These are phyloP conservation scores for Boleophthalmus pectinirostris DNA, from an alignment of 2,113 vertebrate genomes.

Conservation along the genomic window DNA sequence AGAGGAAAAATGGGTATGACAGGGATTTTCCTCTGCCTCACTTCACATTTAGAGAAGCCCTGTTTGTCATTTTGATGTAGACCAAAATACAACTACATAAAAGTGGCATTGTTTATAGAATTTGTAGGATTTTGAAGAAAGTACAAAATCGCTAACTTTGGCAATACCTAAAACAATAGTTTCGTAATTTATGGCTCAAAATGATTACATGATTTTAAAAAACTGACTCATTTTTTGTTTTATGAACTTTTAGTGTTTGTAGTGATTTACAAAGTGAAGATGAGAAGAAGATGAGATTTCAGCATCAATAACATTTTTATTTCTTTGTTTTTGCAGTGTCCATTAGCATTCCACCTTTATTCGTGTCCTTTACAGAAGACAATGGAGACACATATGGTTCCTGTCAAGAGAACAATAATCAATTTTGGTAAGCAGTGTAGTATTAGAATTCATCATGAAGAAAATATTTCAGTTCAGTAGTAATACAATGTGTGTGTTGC, in stretches of 20 bases:
- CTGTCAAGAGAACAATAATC: neutral
- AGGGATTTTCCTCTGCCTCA: slow-evolving; percentile 35
- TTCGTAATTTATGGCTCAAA: neutral
- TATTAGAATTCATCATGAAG: neutral
- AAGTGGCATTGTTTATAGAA: neutral
- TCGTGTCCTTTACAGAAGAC: too few species aligned
- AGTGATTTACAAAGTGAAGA: too few species aligned
- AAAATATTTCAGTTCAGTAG: neutral
- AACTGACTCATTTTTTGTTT: neutral
- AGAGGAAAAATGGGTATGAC: slow-evolving; percentile 22
- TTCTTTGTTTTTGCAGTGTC: too few species aligned
- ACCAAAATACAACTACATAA: neutral
- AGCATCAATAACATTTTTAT: too few species aligned
- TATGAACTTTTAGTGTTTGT: too few species aligned
- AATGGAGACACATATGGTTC: too few species aligned
- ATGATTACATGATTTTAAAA: neutral
- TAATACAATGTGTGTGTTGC: neutral
- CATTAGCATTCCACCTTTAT: too few species aligned
- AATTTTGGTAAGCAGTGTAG: neutral
- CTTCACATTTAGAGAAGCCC: slow-evolving; percentile 22
- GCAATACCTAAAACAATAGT: neutral
- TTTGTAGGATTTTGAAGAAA: neutral
- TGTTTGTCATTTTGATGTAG: neutral
- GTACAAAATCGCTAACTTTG: neutral
- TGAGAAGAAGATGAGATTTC: too few species aligned